Conservation (phyloP, 2,797 vertebrate genomes). For the Aldrovandia affinis region DNA sequence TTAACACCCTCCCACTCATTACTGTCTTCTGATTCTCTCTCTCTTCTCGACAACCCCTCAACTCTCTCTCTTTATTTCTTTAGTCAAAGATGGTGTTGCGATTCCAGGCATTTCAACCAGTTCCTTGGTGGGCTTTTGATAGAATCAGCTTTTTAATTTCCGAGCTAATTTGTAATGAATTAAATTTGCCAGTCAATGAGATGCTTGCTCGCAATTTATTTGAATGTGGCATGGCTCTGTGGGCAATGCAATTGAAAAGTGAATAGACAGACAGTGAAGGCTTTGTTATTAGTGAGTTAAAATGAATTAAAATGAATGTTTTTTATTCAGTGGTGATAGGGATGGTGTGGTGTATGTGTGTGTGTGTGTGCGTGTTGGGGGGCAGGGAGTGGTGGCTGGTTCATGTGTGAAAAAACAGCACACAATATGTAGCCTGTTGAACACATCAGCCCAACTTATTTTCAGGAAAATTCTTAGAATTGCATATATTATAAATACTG, state of each 20-base stretch:
- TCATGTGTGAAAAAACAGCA: too few relatives aligned
- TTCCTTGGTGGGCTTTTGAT: not conserved
- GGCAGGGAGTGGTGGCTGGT: too few relatives aligned
- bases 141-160: slow-evolving; percentile 13
- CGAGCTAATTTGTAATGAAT: not conserved
- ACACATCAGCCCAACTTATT: too few relatives aligned
- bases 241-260: not conserved
- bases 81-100: not conserved
- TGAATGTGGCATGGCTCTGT: slow-evolving; percentile 3
- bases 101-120: not conserved
- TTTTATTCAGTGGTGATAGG: not conserved
- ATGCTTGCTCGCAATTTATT: slow-evolving; percentile 21
- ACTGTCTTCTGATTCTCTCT: not conserved
- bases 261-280: slow-evolving; percentile 7
- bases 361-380: too few relatives aligned
- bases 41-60: not conserved
- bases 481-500: slow-evolving; percentile 16
- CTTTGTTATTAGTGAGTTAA: not conserved
- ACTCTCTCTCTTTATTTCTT: not conserved
- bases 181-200: slow-evolving; percentile 14
- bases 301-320: too few relatives aligned
- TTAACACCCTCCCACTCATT: not conserved
- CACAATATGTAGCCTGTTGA: too few relatives aligned
- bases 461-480: too few relatives aligned
- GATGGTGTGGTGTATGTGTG: too few relatives aligned